A percentile compares a stretch with the other conserved stretches of the same genome.
Evolutionary conservation across 2,888 invertebrate genomes (phyloP).

Genomic region (Synanthedon andrenaeformis): DNA sequence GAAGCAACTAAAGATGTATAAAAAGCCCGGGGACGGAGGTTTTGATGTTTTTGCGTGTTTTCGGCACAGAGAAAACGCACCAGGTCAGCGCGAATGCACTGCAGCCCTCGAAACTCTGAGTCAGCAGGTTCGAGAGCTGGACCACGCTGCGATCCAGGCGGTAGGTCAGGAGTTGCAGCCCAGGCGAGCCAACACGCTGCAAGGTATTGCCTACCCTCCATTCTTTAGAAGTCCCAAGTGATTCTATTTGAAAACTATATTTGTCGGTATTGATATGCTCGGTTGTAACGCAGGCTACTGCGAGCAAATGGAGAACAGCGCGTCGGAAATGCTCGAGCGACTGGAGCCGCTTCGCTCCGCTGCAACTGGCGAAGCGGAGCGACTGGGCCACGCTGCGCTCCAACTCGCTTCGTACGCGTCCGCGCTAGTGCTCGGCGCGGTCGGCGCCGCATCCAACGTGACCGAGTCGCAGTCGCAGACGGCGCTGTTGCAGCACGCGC

Average conservation of each 20-base stretch:
- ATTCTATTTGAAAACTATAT: too few species aligned
- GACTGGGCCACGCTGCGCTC: conserved; percentile 88
- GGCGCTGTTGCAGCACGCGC: conserved; percentile 88
- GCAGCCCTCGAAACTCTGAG: conserved; percentile 83
- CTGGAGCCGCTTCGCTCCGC: conserved; percentile 87
- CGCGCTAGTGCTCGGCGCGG: conserved; percentile 84
- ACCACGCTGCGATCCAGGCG: conserved; percentile 88
- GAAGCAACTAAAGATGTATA: too few species aligned
- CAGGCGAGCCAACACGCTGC: conserved; percentile 77
- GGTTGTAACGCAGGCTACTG: conserved; percentile 68
- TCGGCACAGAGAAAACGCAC: conserved; percentile 84
- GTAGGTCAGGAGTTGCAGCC: conserved; percentile 83
- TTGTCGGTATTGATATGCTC: too few species aligned
- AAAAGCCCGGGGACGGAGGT: too few species aligned
- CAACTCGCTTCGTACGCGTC: conserved; percentile 85
- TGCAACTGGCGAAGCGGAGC: conserved; percentile 92
- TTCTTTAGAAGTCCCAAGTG: too few species aligned
- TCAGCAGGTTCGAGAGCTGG: conserved; percentile 82
- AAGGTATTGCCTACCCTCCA: conserved; percentile 41
- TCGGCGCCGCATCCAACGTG: conserved; percentile 91
- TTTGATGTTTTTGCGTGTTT: neutral
- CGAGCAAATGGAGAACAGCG: conserved; percentile 83
- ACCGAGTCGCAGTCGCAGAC: conserved; percentile 90
- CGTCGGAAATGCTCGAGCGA: conserved; percentile 84
- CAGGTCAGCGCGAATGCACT: conserved; percentile 95